Percentiles rank a stretch among this genome's conserved stretches.
phyloP scores from a whole-genome alignment of 2,113 vertebrate species.

The Aphelocoma coerulescens region DNA sequence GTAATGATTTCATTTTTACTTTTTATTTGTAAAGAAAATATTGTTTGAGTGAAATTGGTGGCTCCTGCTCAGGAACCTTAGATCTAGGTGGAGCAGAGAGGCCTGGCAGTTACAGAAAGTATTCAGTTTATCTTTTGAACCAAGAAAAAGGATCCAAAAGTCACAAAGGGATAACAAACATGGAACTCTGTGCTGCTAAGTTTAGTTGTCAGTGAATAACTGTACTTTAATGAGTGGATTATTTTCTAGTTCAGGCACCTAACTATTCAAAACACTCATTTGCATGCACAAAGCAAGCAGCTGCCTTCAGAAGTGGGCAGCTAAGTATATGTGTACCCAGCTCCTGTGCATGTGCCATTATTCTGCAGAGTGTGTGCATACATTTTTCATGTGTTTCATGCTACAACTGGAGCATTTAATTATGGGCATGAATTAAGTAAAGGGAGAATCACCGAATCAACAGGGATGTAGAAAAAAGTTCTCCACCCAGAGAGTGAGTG shows the following conservation, averaged over 20 bases:
- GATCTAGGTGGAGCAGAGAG: not conserved
- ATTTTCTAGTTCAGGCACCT: not conserved
- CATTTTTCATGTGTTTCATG: not conserved
- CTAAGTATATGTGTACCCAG: not conserved
- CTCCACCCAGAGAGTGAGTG: not conserved
- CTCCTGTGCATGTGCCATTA: not conserved
- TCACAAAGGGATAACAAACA: not conserved
- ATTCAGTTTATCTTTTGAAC: not conserved
- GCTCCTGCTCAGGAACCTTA: not conserved
- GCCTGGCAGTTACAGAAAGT: not conserved
- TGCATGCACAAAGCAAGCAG: not conserved
- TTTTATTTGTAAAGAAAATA: slow-evolving; percentile 58
- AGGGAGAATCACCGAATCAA: not conserved
- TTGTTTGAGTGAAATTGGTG: not conserved
- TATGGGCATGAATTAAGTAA: not conserved
- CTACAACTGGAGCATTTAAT: not conserved
- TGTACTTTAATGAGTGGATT: not conserved
- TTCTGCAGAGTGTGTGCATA: not conserved
- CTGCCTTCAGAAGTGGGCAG: not conserved
- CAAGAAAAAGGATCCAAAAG: not conserved
- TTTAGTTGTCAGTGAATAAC: not conserved
- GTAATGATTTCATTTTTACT: not conserved
- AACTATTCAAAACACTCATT: not conserved
- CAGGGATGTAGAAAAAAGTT: not conserved
- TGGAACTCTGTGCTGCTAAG: not conserved